Evolutionary conservation across 2,113 vertebrate species (phyloP).

Genomic region (Chelonoidis abingdonii): DNA sequence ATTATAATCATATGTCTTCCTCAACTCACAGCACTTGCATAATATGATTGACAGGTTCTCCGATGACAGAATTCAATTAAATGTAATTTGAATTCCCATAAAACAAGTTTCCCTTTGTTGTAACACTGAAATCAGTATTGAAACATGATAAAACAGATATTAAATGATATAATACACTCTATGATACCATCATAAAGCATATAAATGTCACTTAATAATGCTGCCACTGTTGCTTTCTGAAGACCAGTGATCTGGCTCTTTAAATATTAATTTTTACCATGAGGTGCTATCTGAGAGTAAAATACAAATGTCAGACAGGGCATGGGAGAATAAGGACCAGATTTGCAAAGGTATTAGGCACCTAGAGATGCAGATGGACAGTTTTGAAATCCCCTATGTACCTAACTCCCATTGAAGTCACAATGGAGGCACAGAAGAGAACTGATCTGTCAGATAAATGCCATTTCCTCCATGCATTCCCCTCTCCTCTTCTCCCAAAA

Average conservation of each 20-base stretch:
- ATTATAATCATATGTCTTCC: slow-evolving; percentile 37
- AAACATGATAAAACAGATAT: slow-evolving; percentile 71
- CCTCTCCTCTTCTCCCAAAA: not conserved
- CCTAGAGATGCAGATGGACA: not conserved
- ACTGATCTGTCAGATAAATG: not conserved
- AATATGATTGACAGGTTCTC: slow-evolving; percentile 70
- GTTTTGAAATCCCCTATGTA: not conserved
- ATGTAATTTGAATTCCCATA: slow-evolving; percentile 66
- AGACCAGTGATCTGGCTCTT: not conserved
- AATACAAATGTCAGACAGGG: not conserved
- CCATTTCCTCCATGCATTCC: not conserved
- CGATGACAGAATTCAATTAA: slow-evolving; percentile 70
- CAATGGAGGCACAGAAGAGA: not conserved
- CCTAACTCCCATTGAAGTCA: not conserved
- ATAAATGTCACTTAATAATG: slow-evolving; percentile 49
- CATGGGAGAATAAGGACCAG: not conserved
- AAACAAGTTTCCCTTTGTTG: slow-evolving; percentile 67
- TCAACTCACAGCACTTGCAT: not conserved
- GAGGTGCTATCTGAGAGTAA: not conserved
- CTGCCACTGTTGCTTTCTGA: not conserved
- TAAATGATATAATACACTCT: slow-evolving; percentile 62
- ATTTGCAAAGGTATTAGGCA: not conserved
- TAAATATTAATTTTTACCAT: not conserved
- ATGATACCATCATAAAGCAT: slow-evolving; percentile 31
- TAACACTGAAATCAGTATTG: slow-evolving; percentile 60